Base-by-base conservation (phyloP, 2,113 vertebrate genomes). In the Psilopsiagon aurifrons region DNA sequence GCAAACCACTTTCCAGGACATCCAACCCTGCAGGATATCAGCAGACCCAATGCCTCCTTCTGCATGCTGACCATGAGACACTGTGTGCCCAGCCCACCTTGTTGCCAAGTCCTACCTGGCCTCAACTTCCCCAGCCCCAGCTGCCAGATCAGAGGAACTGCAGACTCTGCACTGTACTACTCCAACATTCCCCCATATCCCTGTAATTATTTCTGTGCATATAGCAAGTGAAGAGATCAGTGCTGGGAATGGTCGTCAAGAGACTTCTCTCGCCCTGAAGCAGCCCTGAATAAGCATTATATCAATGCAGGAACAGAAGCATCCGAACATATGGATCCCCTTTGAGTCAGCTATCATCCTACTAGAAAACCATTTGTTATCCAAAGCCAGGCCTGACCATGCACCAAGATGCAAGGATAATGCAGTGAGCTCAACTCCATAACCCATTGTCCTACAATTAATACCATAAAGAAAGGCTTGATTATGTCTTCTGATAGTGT, bases 11-110 rank as follows among this genome's bases (percentile, higher is more conserved):
- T 13, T 87, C 25, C 39, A 46, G 28, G 51, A 60, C 57, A 63
- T 19, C 27, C 51, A 75, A 2, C 22, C 17, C 35, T 64, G 17
- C 9, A 82, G 62, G 15, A 73, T 19, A 55, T 43, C 52, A 68
- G 63, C n/a, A 41, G 6, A 73, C 7, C 22, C 35, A 35, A 1
- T 10, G 7, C 10, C 33, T 87, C 52, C 24, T 0, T 0, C 46
- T 44, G 9, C 28, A 29, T 4, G 3, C 3, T 75, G 62, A 79
- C 51, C 12, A 1, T 10, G 51, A 91, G 47, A 59, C 28, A 11
- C 6, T 29, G 3, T 9, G 5, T 2, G 2, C 67, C 47, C 57
- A 82, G 39, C 10, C 20, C 68, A 55, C 17, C 39, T 51, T 69
- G 37, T 10, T 66, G 20, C 51, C 33, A 41, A 41, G 15, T 82